Conservation (phyloP, 2,888 invertebrate genomes). For the Rapana venosa region DNA sequence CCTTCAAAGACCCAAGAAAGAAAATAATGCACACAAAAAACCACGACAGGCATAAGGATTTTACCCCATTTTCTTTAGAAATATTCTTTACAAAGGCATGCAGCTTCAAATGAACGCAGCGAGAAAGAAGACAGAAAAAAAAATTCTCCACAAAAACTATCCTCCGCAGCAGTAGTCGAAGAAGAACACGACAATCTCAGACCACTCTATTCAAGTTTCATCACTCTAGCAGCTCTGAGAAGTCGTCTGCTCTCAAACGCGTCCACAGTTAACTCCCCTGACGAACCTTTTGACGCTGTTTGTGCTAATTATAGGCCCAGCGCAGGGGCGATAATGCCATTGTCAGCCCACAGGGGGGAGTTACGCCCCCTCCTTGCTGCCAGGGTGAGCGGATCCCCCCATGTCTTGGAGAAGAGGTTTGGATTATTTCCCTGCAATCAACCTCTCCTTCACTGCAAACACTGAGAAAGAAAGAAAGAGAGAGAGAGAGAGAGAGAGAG, state of each 20-base stretch:
- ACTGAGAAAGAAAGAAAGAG: background rate
- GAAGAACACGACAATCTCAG: no score
- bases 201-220: no score
- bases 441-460: background rate
- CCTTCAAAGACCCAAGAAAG: no score
- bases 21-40: no score
- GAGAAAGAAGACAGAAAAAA: no score
- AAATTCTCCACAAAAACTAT: no score
- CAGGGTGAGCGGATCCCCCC: background rate
- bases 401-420: background rate
- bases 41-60: no score
- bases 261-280: constrained; percentile 15
- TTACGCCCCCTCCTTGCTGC: constrained; percentile 12
- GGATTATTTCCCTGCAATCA: background rate
- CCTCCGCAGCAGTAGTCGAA: no score
- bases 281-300: background rate
- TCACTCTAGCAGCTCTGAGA: background rate
- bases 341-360: constrained; percentile 23
- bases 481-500: constrained; percentile 11
- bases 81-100: no score
- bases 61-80: no score
- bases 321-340: constrained; percentile 25
- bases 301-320: constrained; percentile 24
- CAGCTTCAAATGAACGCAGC: no score
- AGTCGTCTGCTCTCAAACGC: background rate